A percentile compares a stretch with the other conserved stretches of the same genome.
These are phyloP conservation scores for Gorsachius magnificus DNA, from an alignment of 2,797 vertebrate species.

Conservation along the genomic window DNA sequence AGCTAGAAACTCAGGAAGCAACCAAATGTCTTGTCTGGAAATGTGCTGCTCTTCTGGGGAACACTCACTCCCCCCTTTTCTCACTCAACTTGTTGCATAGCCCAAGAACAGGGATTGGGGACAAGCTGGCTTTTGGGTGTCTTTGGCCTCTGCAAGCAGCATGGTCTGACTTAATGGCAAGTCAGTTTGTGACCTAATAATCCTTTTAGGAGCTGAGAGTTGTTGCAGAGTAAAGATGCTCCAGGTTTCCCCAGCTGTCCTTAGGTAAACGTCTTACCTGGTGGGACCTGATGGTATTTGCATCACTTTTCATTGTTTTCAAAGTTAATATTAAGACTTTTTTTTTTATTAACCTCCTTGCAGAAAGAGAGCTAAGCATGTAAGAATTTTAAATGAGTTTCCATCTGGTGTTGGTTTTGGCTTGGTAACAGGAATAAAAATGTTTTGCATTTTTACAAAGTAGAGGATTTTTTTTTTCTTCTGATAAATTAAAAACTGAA, in stretches of 20 bases:
- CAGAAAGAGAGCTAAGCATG: background rate
- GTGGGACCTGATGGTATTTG: background rate
- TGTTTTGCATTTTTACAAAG: background rate
- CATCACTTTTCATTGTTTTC: background rate
- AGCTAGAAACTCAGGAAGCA: background rate
- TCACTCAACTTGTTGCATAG: background rate
- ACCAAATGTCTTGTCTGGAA: background rate
- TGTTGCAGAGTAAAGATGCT: background rate
- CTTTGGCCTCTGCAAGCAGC: background rate
- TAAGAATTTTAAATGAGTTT: slow-evolving; percentile 48
- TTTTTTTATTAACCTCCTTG: background rate
- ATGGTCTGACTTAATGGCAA: background rate
- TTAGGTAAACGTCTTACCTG: background rate
- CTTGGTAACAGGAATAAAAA: slow-evolving; percentile 31
- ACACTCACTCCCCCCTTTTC: background rate
- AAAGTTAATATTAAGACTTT: background rate
- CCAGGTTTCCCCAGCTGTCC: background rate
- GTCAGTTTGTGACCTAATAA: background rate
- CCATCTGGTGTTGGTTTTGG: slow-evolving; percentile 39
- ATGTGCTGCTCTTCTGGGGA: background rate
- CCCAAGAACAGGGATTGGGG: background rate
- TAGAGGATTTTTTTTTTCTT: background rate
- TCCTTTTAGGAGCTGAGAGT: background rate
- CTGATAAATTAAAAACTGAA: background rate
- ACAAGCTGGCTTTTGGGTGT: background rate